Conservation (phyloP, 2,797 vertebrate species). For the Pangasius sanitwongsei region DNA sequence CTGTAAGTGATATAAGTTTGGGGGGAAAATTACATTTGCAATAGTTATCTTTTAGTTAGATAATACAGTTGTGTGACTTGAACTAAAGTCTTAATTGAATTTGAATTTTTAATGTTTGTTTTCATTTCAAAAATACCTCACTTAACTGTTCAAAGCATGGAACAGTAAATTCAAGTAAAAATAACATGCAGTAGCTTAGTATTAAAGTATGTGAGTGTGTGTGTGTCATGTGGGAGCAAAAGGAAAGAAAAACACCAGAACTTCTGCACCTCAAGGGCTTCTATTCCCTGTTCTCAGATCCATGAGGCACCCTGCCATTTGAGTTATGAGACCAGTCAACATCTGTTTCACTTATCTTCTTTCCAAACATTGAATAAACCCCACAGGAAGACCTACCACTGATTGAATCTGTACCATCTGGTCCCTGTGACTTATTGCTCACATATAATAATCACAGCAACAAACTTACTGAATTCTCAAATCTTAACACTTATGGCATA, state of each 20-base stretch:
- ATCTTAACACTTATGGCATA: background rate
- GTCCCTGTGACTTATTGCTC: background rate
- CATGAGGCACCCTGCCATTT: slow-evolving; percentile 52
- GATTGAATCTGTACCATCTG: slow-evolving; percentile 12
- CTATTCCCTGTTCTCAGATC: slow-evolving; percentile 35
- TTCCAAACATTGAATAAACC: slow-evolving; percentile 24
- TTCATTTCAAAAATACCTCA: background rate
- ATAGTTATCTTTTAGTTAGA: background rate
- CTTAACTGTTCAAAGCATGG: background rate
- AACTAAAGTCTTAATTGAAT: background rate
- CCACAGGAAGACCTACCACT: background rate
- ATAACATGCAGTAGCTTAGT: slow-evolving; percentile 1
- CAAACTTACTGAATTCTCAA: background rate
- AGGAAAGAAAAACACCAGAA: slow-evolving; percentile 35
- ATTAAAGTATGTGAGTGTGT: background rate
- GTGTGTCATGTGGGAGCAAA: slow-evolving; percentile 14
- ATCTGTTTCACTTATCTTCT: slow-evolving; percentile 55
- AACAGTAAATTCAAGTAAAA: background rate
- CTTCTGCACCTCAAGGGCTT: slow-evolving; percentile 22
- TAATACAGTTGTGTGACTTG: background rate
- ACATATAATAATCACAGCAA: background rate
- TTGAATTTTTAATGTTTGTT: background rate
- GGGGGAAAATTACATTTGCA: background rate
- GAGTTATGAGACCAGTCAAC: slow-evolving; percentile 56
- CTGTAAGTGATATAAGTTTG: background rate